Evolutionary conservation across 2,888 invertebrate species (phyloP), one percentile per base, ranked within the genome.

Genomic region (Encarsia formosa): DNA sequence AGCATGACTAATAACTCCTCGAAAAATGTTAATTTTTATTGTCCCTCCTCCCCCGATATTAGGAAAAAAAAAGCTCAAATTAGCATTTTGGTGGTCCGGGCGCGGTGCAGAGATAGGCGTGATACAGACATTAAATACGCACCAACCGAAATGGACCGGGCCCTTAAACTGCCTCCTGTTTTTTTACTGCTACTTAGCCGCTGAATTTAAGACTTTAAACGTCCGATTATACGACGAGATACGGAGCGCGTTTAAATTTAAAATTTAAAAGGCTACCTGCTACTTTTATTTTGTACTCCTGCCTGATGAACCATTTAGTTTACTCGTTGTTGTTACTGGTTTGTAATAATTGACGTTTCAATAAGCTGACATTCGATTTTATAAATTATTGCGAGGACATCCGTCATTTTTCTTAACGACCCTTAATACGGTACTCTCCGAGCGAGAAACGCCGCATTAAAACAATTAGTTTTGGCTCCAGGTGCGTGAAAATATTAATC

Each of bases 321-420:
- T 49, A 52, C 44, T 45, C 48, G 29, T 22, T 42, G n/a, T n/a
- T n/a, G n/a, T n/a, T n/a, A n/a, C n/a, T n/a, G n/a, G n/a, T n/a
- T n/a, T n/a, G n/a, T n/a, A n/a, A n/a, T n/a, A n/a, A n/a, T n/a
- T n/a, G n/a, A n/a, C 38, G 44, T 50, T 54, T 50, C 39, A 41
- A 15, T 43, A 40, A 50, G 42, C 43, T 38, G 19, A 34, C 38
- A 54, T 54, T 50, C 24, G 47, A 29, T 26, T 29, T 37, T 41
- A 20, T 29, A n/a, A n/a, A 16, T 26, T 19, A 42, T 46, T 49
- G 22, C 34, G 45, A 39, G 51, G 46, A 34, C 45, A 49, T 49
- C 49, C 52, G 52, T 56, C 56, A 56, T 56, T 52, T 52, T 52
- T 52, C 52, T 49, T 56, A 56, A 56, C 52, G 56, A 56, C 18